phyloP scores from a whole-genome alignment of 2,888 invertebrate species.

The Ctenicera cuprea region DNA sequence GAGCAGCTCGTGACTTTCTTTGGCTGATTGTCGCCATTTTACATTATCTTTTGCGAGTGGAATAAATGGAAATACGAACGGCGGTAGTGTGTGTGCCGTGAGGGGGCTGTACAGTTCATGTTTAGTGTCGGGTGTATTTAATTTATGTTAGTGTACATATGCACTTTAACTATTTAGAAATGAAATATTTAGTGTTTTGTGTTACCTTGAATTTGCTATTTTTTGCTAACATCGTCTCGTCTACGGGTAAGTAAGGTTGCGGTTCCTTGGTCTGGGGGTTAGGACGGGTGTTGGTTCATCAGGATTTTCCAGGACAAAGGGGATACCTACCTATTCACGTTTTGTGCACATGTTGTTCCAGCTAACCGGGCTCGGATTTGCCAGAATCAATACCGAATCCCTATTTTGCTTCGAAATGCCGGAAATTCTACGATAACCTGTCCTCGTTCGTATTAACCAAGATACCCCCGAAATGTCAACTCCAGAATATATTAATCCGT shows the following conservation, averaged over 20 bases:
- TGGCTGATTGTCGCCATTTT: slow-evolving; percentile 68
- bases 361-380: slow-evolving; percentile 42
- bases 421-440: slow-evolving; percentile 20
- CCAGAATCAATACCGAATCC: slow-evolving; percentile 39
- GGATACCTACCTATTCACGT: slow-evolving; percentile 26
- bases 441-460: neutral
- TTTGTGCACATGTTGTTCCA: slow-evolving; percentile 41
- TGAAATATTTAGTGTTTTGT: slow-evolving; percentile 68
- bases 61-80: slow-evolving; percentile 62
- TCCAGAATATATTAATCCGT: neutral
- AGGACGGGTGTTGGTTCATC: slow-evolving; percentile 44
- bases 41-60: slow-evolving; percentile 63
- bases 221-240: slow-evolving; percentile 65
- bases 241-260: slow-evolving; percentile 59
- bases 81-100: slow-evolving; percentile 63
- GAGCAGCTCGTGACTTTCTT: slow-evolving; percentile 67
- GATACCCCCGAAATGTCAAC: slow-evolving; percentile 4
- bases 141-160: slow-evolving; percentile 58
- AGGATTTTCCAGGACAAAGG: slow-evolving; percentile 29
- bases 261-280: slow-evolving; percentile 10
- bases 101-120: slow-evolving; percentile 58
- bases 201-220: slow-evolving; percentile 65
- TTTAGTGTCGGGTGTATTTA: slow-evolving; percentile 53
- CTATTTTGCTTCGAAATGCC: slow-evolving; percentile 13
- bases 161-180: slow-evolving; percentile 60